phyloP scores from a whole-genome alignment of 1,140 invertebrate species.

The Atta cephalotes region DNA sequence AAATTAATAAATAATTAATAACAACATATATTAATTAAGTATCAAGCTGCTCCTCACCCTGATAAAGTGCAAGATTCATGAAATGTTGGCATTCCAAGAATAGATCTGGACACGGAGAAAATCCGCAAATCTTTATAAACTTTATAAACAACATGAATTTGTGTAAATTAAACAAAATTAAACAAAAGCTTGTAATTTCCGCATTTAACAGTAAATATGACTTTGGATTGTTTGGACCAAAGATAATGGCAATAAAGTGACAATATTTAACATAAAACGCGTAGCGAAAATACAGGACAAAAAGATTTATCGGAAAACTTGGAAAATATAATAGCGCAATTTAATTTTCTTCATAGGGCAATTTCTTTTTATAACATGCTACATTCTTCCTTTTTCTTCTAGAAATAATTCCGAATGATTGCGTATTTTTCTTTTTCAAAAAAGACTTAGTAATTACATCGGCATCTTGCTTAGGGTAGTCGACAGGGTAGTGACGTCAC shows the following conservation, averaged over 20 bases:
- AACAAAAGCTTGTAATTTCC: neutral
- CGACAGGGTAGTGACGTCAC: slow-evolving; percentile 8
- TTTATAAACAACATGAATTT: neutral
- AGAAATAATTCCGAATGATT: slow-evolving; percentile 21
- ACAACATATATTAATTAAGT: neutral
- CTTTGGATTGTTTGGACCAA: neutral
- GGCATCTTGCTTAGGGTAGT: neutral
- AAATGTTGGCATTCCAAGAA: no score
- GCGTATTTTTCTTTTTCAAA: slow-evolving; percentile 9
- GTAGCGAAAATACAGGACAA: neutral
- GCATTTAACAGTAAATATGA: neutral
- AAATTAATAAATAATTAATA: neutral
- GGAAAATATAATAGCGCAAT: neutral
- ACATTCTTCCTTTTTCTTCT: neutral
- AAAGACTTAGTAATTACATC: neutral
- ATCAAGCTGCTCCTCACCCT: no score
- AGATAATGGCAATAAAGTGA: neutral
- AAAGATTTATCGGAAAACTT: slow-evolving; percentile 6
- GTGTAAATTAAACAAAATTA: no score
- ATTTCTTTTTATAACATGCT: neutral
- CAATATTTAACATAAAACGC: neutral
- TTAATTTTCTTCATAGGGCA: neutral
- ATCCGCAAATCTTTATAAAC: no score
- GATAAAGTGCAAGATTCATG: no score
- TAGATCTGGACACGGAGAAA: no score